These are phyloP conservation scores for Zaprionus obscuricornis DNA, from an alignment of 2,888 invertebrate genomes.

Conservation along the genomic window DNA sequence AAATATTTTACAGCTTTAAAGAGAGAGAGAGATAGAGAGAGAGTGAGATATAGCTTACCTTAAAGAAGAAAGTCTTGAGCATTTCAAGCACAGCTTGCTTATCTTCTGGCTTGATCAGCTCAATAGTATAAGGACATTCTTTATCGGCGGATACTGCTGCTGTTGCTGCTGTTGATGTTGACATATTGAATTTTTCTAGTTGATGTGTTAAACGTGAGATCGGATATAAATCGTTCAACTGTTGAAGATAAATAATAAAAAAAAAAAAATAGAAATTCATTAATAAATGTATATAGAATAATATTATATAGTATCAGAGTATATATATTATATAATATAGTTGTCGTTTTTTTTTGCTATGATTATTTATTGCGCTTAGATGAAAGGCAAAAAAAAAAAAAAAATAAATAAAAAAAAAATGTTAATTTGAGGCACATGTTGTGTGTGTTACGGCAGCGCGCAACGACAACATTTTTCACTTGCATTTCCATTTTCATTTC, in stretches of 20 bases:
- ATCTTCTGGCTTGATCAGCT: conserved; percentile 84
- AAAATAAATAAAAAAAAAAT: no score
- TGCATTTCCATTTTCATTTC: conserved; percentile 50
- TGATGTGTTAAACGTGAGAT: conserved; percentile 81
- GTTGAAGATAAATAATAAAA: conserved; percentile 43
- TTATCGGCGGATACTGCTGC: conserved; percentile 16
- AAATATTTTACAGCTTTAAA: neutral
- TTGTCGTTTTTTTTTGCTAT: conserved; percentile 24
- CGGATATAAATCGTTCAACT: conserved; percentile 83
- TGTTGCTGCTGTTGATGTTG: conserved; percentile 35
- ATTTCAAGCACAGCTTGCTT: conserved; percentile 85
- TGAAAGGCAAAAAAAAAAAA: conserved; percentile 68
- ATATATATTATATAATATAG: neutral
- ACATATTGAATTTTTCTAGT: conserved; percentile 80
- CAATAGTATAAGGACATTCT: conserved; percentile 81
- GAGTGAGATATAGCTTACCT: conserved; percentile 70
- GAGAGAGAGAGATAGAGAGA: neutral
- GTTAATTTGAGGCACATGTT: conserved; percentile 68
- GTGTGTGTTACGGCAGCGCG: conserved; percentile 25
- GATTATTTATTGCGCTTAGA: conserved; percentile 71
- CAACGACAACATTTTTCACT: conserved; percentile 14
- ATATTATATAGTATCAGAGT: conserved; percentile 6
- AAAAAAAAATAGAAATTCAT: conserved; percentile 49
- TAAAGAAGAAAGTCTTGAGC: conserved; percentile 86
- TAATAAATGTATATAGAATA: neutral